Percentiles rank a stretch among this genome's conserved stretches.
phyloP scores from a whole-genome alignment of 2,888 invertebrate species.

The Conus canariensis region DNA sequence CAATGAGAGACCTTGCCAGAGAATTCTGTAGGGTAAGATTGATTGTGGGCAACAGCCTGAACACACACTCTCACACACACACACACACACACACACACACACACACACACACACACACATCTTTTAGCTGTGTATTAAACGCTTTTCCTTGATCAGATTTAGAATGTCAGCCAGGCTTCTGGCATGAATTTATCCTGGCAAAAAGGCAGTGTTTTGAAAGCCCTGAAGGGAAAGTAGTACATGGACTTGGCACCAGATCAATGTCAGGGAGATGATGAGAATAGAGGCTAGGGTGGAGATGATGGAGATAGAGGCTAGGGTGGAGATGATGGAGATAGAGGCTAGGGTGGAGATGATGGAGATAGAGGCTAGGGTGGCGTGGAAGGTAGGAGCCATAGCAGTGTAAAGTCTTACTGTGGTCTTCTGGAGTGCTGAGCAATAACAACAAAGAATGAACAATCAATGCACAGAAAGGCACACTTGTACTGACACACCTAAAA shows the following conservation, averaged over 20 bases:
- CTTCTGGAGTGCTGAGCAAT: too few relatives aligned
- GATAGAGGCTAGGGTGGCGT: background rate
- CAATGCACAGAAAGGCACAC: too few relatives aligned
- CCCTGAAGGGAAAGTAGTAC: background rate
- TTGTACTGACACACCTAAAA: too few relatives aligned
- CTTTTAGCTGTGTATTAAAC: slow-evolving; percentile 42
- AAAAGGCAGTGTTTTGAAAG: background rate
- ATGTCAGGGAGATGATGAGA: background rate
- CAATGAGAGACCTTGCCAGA: slow-evolving; percentile 36
- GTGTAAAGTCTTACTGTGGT: too few relatives aligned
- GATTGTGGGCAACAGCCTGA: background rate
- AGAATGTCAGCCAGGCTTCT: slow-evolving; percentile 15
- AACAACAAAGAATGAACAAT: too few relatives aligned
- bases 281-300: background rate
- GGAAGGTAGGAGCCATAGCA: background rate
- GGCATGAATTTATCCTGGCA: background rate
- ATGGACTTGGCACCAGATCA: too few relatives aligned
- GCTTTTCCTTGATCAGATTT: slow-evolving; percentile 41
- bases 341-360: background rate
- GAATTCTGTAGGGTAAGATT: slow-evolving; percentile 18
- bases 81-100: too few relatives aligned
- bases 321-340: too few relatives aligned
- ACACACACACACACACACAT: background rate
- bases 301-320: too few relatives aligned
- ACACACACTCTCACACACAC: too few relatives aligned